Percentiles rank a stretch among this genome's conserved stretches.
Evolutionary conservation across 2,797 vertebrate genomes (phyloP).

Genomic region (Muraenolepis orangiensis): DNA sequence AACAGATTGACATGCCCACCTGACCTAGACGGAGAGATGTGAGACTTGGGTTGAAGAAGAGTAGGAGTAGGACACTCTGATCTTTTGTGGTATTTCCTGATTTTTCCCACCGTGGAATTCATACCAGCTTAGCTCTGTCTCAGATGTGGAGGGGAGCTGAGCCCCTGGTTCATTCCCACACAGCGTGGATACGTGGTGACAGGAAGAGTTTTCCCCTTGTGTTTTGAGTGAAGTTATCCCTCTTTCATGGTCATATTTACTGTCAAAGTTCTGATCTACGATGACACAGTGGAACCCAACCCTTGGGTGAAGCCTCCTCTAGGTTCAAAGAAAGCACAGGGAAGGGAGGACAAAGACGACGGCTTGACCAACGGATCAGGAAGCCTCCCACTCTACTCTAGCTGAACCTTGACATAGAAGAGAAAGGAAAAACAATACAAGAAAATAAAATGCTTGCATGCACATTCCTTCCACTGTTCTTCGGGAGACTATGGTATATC

Average conservation of each 20-base stretch:
- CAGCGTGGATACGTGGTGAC: slow-evolving; percentile 35
- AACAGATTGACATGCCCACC: slow-evolving; percentile 20
- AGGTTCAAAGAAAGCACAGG: slow-evolving; percentile 39
- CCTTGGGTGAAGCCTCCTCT: slow-evolving; percentile 35
- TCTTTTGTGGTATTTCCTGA: slow-evolving; percentile 20
- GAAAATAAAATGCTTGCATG: slow-evolving; percentile 33
- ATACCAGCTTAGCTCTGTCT: not conserved
- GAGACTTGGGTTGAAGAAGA: not conserved
- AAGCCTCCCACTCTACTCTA: slow-evolving; percentile 18
- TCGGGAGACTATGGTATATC: slow-evolving; percentile 14
- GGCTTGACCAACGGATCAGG: slow-evolving; percentile 23
- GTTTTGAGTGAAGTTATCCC: slow-evolving; percentile 12
- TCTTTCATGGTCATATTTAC: slow-evolving; percentile 49
- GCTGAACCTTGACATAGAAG: slow-evolving; percentile 1
- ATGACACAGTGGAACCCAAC: slow-evolving; percentile 51
- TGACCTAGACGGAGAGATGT: not conserved
- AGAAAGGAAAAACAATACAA: too few relatives aligned
- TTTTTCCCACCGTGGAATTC: slow-evolving; percentile 18
- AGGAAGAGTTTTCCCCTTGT: slow-evolving; percentile 12
- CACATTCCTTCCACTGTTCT: slow-evolving; percentile 45
- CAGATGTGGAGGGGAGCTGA: slow-evolving; percentile 30
- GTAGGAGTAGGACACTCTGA: not conserved
- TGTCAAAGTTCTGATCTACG: slow-evolving; percentile 55
- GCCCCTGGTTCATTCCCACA: slow-evolving; percentile 19
- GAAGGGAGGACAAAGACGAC: slow-evolving; percentile 34